Evolutionary conservation across 2,113 vertebrate genomes (phyloP).

Genomic region (Dasypus novemcinctus): DNA sequence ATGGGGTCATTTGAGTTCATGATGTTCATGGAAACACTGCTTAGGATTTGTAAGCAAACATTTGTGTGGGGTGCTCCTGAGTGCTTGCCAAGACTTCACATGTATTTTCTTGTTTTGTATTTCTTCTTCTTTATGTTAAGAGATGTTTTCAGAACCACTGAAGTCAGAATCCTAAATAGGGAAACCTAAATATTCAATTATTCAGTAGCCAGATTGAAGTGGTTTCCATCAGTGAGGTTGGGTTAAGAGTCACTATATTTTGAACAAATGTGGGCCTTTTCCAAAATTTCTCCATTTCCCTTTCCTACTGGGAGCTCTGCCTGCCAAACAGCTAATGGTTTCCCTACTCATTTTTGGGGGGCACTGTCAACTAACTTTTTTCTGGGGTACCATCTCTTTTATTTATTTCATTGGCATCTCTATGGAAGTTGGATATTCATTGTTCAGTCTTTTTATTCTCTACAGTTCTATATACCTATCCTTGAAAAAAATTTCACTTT

Average conservation of each 20-base stretch:
- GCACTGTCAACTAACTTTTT: background rate
- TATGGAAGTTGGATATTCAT: background rate
- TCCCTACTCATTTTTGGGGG: background rate
- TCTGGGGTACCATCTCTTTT: background rate
- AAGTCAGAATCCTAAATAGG: background rate
- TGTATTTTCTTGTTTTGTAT: background rate
- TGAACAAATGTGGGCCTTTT: background rate
- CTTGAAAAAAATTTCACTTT: background rate
- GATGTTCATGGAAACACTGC: slow-evolving; percentile 23
- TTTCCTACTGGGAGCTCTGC: background rate
- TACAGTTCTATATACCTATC: background rate
- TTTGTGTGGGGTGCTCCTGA: slow-evolving; percentile 12
- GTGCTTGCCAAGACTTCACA: slow-evolving; percentile 6
- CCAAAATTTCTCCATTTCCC: background rate
- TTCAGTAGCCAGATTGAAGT: background rate
- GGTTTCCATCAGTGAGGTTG: background rate
- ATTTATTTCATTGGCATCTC: background rate
- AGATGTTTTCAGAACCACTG: slow-evolving; percentile 23
- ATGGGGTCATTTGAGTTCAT: background rate
- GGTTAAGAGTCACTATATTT: background rate
- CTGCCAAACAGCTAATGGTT: background rate
- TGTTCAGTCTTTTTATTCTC: background rate
- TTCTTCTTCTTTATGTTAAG: background rate
- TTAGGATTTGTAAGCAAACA: slow-evolving; percentile 18
- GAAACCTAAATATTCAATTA: background rate